These are phyloP conservation scores for Drosophila bipectinata DNA, from an alignment of 1,140 invertebrate genomes.

Conservation along the genomic window DNA sequence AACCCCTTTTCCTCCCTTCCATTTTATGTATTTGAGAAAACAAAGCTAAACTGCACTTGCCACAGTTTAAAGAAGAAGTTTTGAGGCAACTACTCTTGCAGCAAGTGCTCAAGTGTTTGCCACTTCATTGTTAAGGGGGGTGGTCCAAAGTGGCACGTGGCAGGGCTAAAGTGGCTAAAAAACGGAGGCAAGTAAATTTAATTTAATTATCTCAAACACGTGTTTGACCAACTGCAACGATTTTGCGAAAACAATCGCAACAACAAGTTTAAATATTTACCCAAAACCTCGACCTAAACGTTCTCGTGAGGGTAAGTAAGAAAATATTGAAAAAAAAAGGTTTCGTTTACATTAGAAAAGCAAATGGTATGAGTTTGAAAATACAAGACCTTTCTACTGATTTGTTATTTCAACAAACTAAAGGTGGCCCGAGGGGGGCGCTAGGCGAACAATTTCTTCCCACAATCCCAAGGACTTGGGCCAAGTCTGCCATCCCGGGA, in stretches of 20 bases:
- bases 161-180: constrained; percentile 21
- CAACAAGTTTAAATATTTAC: constrained; percentile 78
- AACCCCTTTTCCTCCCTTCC: neutral
- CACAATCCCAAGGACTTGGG: constrained; percentile 21
- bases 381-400: constrained; percentile 27
- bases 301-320: constrained; percentile 46
- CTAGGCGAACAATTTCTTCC: constrained; percentile 20
- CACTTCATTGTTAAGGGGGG: constrained; percentile 59
- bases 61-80: constrained; percentile 44
- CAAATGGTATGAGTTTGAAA: neutral
- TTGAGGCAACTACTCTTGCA: neutral
- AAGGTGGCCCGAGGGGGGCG: neutral
- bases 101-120: constrained; percentile 71
- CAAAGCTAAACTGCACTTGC: constrained; percentile 59
- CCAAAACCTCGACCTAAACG: constrained; percentile 64
- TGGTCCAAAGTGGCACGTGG: constrained; percentile 48
- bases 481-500: neutral
- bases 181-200: constrained; percentile 78
- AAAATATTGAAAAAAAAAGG: constrained; percentile 25
- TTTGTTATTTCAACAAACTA: constrained; percentile 39
- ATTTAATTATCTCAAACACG: constrained; percentile 83
- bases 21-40: neutral
- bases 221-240: constrained; percentile 83
- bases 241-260: constrained; percentile 76
- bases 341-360: constrained; percentile 62